These are phyloP conservation scores for Terebella lapidaria DNA, from an alignment of 2,888 invertebrate species.

Conservation along the genomic window DNA sequence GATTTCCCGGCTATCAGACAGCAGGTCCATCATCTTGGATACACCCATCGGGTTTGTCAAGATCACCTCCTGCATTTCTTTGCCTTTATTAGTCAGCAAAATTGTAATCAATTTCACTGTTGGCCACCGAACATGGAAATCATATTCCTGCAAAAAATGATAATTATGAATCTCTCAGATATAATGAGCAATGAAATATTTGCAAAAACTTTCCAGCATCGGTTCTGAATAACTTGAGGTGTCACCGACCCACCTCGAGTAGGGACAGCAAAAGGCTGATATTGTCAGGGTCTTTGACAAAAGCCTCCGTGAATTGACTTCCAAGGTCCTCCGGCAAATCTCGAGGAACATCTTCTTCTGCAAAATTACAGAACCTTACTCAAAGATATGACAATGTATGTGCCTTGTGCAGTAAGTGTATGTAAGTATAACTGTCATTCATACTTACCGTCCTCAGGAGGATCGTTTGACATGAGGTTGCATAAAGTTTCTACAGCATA, in stretches of 20 bases:
- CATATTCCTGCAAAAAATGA: slow-evolving; percentile 70
- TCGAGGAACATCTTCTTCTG: neutral
- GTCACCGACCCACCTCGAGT: slow-evolving; percentile 62
- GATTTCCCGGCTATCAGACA: slow-evolving; percentile 89
- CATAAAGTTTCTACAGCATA: slow-evolving; percentile 88
- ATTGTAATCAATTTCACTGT: slow-evolving; percentile 83
- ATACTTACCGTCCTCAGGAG: neutral
- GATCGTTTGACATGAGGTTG: slow-evolving; percentile 68
- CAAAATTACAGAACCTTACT: neutral
- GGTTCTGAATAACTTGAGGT: too few relatives aligned
- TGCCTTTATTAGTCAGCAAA: slow-evolving; percentile 73
- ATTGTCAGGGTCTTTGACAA: slow-evolving; percentile 83
- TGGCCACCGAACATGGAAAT: slow-evolving; percentile 86
- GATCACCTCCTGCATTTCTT: slow-evolving; percentile 57
- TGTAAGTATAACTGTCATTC: neutral
- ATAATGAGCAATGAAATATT: too few relatives aligned
- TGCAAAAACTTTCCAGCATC: too few relatives aligned
- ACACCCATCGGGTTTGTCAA: slow-evolving; percentile 74
- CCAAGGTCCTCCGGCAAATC: slow-evolving; percentile 49
- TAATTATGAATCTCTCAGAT: too few relatives aligned
- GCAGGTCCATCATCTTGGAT: slow-evolving; percentile 92
- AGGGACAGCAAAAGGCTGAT: slow-evolving; percentile 75
- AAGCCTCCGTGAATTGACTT: slow-evolving; percentile 84
- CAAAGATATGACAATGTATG: neutral
- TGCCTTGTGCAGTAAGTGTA: neutral